phyloP scores from a whole-genome alignment of 2,888 invertebrate genomes.

The Polylopha cassiicola region DNA sequence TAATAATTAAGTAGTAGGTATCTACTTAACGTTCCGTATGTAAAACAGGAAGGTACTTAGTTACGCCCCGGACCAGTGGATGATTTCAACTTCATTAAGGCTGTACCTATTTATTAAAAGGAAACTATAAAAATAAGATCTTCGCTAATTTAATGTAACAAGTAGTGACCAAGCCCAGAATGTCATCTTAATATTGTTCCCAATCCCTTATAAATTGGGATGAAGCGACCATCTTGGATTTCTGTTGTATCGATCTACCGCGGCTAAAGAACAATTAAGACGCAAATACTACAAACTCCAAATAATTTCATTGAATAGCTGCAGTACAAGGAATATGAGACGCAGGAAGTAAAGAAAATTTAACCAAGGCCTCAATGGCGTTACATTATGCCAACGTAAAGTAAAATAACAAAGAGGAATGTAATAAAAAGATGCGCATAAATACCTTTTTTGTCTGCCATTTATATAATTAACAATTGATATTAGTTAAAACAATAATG shows the following conservation, averaged over 20 bases:
- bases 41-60: no score
- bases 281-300: conserved; percentile 3
- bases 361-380: conserved; percentile 52
- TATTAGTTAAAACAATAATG: conserved; percentile 31
- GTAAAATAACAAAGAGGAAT: conserved; percentile 63
- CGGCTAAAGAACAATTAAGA: conserved; percentile 21
- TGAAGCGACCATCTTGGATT: conserved; percentile 63
- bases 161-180: no score
- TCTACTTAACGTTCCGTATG: no score
- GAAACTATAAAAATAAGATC: no score
- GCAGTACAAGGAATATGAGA: conserved; percentile 22
- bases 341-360: conserved; percentile 28
- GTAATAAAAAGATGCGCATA: conserved; percentile 49
- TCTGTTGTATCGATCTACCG: conserved; percentile 50
- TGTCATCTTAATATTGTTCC: no score
- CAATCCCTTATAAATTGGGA: conserved; percentile 22
- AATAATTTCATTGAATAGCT: neutral
- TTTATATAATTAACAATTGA: conserved; percentile 53
- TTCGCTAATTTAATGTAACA: no score
- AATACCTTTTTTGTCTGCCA: conserved; percentile 79
- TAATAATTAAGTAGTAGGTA: no score
- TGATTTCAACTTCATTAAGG: no score
- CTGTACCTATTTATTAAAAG: no score
- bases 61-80: no score
- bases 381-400: conserved; percentile 67